Percentiles rank a stretch among this genome's conserved stretches.
Evolutionary conservation across 2,113 vertebrate species (phyloP).

Genomic region (Elgaria multicarinata): DNA sequence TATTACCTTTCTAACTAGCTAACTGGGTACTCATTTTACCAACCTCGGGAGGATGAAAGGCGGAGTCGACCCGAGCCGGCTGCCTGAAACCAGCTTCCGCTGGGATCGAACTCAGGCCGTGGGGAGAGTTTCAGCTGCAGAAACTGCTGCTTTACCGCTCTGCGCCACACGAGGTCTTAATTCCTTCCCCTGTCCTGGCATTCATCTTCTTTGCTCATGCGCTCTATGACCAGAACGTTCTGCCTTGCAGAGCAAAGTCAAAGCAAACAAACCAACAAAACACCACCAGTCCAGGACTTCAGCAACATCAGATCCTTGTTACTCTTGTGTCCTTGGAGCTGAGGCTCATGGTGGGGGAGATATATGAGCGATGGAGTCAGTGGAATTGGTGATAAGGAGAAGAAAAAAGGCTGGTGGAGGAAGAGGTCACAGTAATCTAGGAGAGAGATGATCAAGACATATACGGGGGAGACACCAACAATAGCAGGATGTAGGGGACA

Average conservation of each 20-base stretch:
- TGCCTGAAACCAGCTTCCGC: no score
- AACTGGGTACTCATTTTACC: no score
- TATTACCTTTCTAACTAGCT: no score
- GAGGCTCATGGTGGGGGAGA: neutral
- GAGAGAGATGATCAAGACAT: neutral
- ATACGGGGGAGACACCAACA: neutral
- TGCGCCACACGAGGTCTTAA: no score
- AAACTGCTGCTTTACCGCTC: no score
- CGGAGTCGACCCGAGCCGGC: no score
- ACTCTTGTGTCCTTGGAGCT: neutral
- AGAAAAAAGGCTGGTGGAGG: neutral
- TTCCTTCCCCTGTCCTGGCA: neutral
- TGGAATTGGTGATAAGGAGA: neutral
- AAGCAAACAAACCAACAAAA: no score
- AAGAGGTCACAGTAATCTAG: conserved; percentile 1
- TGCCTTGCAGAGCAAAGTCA: neutral
- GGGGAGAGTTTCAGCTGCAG: no score
- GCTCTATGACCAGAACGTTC: neutral
- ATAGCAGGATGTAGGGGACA: neutral
- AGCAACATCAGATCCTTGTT: neutral
- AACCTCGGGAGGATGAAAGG: no score
- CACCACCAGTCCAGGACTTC: neutral
- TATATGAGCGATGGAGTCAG: neutral
- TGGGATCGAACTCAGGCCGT: no score
- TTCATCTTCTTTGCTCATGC: neutral